Evolutionary conservation across 1,140 invertebrate genomes (phyloP).

Genomic region (Danaus melanippus): DNA sequence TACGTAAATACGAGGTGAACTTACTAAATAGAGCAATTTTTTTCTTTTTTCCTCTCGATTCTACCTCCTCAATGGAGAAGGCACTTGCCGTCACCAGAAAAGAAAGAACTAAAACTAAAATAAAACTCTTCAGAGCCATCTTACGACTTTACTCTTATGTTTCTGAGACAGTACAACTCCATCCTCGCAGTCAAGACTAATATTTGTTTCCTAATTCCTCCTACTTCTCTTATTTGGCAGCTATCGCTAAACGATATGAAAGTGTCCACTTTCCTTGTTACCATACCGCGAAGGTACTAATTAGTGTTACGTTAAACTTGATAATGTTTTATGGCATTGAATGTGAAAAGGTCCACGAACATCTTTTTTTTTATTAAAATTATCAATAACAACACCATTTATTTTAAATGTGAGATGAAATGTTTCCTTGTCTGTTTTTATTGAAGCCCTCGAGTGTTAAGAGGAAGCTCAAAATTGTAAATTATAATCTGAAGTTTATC

Average conservation of each 20-base stretch:
- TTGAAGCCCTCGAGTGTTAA: too few relatives aligned
- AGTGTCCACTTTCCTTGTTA: conserved; percentile 1
- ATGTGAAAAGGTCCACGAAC: too few relatives aligned
- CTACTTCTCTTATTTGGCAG: too few relatives aligned
- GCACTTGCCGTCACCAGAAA: conserved; percentile 1
- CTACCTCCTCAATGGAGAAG: conserved; percentile 19
- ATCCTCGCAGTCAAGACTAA: too few relatives aligned
- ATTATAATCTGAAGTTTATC: too few relatives aligned
- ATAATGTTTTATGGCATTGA: conserved; percentile 1
- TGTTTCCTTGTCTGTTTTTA: not conserved
- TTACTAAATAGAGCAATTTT: conserved; percentile 44
- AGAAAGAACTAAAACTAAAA: conserved; percentile 3
- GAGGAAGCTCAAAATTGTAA: too few relatives aligned
- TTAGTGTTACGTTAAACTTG: conserved; percentile 19
- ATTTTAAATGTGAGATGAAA: too few relatives aligned
- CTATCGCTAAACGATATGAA: conserved; percentile 3
- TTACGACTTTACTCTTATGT: not conserved
- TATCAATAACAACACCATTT: too few relatives aligned
- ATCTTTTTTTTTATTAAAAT: too few relatives aligned
- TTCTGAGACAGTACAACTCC: too few relatives aligned
- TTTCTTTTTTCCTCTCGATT: conserved; percentile 47
- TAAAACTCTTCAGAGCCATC: not conserved
- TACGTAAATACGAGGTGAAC: conserved; percentile 15
- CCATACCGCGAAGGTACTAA: conserved; percentile 8
- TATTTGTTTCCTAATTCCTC: too few relatives aligned